Conservation (phyloP, 2,888 invertebrate species). For the Octodonta nipae region DNA sequence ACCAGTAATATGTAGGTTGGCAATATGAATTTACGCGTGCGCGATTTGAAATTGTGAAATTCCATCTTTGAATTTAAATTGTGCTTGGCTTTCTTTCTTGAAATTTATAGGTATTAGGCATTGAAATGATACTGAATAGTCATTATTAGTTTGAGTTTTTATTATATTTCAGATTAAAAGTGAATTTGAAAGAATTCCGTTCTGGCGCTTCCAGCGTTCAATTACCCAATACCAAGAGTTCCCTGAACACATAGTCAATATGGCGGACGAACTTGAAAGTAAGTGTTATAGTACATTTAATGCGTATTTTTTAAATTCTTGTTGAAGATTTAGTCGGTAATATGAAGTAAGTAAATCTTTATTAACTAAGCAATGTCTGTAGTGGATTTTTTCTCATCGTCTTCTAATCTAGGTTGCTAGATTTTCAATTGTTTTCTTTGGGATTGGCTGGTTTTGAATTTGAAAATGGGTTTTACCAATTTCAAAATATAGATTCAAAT, state of each 20-base stretch:
- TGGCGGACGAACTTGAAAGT: conserved; percentile 72
- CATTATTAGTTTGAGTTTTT: no score
- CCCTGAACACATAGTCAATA: conserved; percentile 45
- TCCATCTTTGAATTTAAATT: no score
- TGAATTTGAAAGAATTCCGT: no score
- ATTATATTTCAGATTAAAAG: no score
- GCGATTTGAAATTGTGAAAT: no score
- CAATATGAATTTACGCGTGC: no score
- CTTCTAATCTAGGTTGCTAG: background rate
- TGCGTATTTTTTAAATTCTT: background rate
- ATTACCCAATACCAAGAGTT: conserved; percentile 15
- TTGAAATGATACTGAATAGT: no score
- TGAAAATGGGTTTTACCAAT: conserved; percentile 33
- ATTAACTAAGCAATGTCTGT: no score
- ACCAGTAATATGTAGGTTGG: no score
- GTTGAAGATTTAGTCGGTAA: background rate
- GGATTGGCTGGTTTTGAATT: conserved; percentile 28
- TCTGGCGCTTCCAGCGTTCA: background rate
- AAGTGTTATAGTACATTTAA: conserved; percentile 26
- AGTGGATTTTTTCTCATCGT: no score
- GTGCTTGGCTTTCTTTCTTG: no score
- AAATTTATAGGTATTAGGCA: no score
- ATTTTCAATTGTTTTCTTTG: conserved; percentile 17
- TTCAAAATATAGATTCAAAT: conserved; percentile 20
- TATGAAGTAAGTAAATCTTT: background rate